These are phyloP conservation scores for Lepidocyrtoides sp. DNA, from an alignment of 2,888 invertebrate species.

Conservation along the genomic window DNA sequence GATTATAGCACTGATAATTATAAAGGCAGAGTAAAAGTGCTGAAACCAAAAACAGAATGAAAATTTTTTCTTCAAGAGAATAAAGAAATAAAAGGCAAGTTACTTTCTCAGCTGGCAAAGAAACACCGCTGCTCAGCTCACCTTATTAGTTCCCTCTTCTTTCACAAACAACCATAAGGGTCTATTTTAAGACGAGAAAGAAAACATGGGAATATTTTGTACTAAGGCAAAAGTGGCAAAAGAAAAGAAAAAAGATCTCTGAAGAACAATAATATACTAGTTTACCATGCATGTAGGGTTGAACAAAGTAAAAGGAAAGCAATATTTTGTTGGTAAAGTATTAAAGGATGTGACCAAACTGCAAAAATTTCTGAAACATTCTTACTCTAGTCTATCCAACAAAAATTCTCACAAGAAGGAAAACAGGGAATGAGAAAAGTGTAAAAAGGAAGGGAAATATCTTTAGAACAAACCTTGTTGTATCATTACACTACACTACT, in stretches of 20 bases:
- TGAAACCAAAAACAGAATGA: conserved; percentile 1
- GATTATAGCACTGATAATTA: conserved; percentile 8
- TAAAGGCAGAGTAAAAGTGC: neutral
- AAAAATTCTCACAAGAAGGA: neutral
- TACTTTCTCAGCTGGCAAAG: conserved; percentile 20
- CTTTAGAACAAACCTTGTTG: too few relatives aligned
- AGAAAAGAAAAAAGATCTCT: neutral
- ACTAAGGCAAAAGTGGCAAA: neutral
- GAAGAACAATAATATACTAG: conserved; percentile 4
- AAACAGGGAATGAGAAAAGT: neutral
- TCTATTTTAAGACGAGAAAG: neutral
- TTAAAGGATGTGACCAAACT: conserved; percentile 77
- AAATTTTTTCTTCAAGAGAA: neutral
- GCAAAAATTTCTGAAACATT: conserved; percentile 46
- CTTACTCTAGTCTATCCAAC: neutral
- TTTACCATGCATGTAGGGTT: neutral
- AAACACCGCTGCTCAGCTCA: neutral
- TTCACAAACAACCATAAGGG: neutral
- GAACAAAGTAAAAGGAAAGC: conserved; percentile 62
- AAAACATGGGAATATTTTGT: neutral
- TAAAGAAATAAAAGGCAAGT: conserved; percentile 8
- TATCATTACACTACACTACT: too few relatives aligned
- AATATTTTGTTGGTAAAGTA: conserved; percentile 74
- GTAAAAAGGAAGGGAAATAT: neutral
- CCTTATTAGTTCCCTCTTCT: neutral